Evolutionary conservation across 2,797 vertebrate genomes (phyloP), one percentile per base, ranked within the genome.

Genomic region (Onychomys leucogaster): DNA sequence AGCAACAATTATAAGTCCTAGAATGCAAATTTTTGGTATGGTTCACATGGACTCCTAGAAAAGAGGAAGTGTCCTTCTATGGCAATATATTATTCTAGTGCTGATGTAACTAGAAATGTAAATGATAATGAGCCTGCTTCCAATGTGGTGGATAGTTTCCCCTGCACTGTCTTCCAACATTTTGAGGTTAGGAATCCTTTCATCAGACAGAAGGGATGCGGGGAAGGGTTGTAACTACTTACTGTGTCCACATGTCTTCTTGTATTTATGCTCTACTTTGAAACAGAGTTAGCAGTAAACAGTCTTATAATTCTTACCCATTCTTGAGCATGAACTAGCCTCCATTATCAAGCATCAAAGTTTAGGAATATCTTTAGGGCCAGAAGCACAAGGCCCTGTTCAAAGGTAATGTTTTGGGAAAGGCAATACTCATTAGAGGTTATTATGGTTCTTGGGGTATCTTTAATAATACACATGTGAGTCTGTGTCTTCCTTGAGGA

Each of bases 1-100:
- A 88, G 63, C 87, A 91, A 84, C 27, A 46, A 12, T 94, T 90
- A 63, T 57, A 92, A 59, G 37, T 75, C 46, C 57, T 88, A 83
- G 63, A 93, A 95, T 41, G 49, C 89, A 93, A 69, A 87, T 59
- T 92, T 95, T 85, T 76, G 6, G 52, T 95, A 75, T 84, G 65
- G 52, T 69, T 91, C 69, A 61, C 17, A 34, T n/a, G 71, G 59
- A 65, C 95, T 91, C 82, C 59, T 86, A 75, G 12, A 57, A 59
- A 85, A 78, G 25, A 65, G 52, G 16, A 73, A 77, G 5, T 34
- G 32, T 63, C 57, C 77, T 90, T 92, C 71, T 59, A 67, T 59
- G 61, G 90, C 12, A 21, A 52, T 27, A 46, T 21, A 19, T 77
- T 94, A 19, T 81, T 94, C n/a, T 59, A 80, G 34, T 61, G 49